Conservation (phyloP, 2,797 vertebrate genomes). For the Hafferia zeledoni region DNA sequence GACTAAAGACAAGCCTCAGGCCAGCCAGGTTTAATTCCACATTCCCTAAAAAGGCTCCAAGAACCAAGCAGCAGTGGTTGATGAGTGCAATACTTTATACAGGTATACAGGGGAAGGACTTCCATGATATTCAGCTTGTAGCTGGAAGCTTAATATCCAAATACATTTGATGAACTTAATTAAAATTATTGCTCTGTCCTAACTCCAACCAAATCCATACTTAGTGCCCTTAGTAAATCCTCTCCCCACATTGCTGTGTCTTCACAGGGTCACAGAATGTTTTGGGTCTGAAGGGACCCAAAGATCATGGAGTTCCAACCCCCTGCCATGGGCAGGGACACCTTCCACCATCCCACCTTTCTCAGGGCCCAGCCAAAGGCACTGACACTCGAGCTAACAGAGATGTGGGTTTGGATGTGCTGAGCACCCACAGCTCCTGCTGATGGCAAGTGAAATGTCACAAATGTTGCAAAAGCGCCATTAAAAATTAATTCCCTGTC, state of each 20-base stretch:
- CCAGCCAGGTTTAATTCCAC: neutral
- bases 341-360: neutral
- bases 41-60: neutral
- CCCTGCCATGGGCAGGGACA: neutral
- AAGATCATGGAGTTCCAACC: neutral
- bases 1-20: neutral
- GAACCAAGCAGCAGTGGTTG: neutral
- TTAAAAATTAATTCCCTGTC: conserved; percentile 8
- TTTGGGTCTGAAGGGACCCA: neutral
- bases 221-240: neutral
- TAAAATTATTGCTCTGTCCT: neutral
- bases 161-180: neutral
- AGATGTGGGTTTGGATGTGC: neutral
- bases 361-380: neutral
- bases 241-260: neutral
- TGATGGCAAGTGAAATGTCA: neutral
- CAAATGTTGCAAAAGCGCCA: neutral
- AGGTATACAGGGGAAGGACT: neutral
- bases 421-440: neutral
- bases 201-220: neutral
- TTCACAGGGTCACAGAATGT: neutral
- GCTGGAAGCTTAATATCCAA: neutral
- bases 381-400: neutral
- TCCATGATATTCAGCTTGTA: neutral
- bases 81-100: fast-evolving